These are phyloP conservation scores for Tryphoninae sp. DNA, from an alignment of 2,888 invertebrate genomes.

Conservation along the genomic window DNA sequence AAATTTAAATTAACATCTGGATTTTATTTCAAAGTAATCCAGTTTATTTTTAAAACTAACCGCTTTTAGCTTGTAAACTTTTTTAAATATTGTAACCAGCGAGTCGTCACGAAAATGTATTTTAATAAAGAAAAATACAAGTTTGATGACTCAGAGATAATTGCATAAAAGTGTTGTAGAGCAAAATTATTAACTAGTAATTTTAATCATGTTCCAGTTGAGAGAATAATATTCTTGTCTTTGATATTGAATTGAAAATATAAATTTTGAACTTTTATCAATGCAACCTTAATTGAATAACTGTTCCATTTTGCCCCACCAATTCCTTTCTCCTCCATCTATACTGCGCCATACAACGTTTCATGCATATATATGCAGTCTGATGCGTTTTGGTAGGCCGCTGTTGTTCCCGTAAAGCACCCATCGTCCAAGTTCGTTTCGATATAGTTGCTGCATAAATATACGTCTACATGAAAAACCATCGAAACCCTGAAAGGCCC, in stretches of 20 bases:
- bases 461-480: slow-evolving; percentile 35
- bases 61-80: too few species aligned
- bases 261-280: neutral
- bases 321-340: neutral
- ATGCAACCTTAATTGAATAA: too few species aligned
- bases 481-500: slow-evolving; percentile 22
- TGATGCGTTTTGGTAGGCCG: neutral
- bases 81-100: too few species aligned
- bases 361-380: neutral
- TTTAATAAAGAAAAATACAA: too few species aligned
- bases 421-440: slow-evolving; percentile 20
- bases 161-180: neutral
- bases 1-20: neutral
- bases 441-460: slow-evolving; percentile 28
- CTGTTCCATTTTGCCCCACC: neutral
- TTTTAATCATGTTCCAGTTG: neutral
- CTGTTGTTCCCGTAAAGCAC: slow-evolving; percentile 35
- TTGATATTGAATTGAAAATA: neutral
- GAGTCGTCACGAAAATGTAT: too few species aligned
- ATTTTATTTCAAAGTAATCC: too few species aligned
- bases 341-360: neutral
- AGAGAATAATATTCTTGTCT: neutral
- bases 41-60: too few species aligned
- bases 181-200: neutral
- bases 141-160: neutral